These are phyloP conservation scores for Drosophila erecta DNA, from an alignment of 1,140 invertebrate genomes.

Conservation along the genomic window DNA sequence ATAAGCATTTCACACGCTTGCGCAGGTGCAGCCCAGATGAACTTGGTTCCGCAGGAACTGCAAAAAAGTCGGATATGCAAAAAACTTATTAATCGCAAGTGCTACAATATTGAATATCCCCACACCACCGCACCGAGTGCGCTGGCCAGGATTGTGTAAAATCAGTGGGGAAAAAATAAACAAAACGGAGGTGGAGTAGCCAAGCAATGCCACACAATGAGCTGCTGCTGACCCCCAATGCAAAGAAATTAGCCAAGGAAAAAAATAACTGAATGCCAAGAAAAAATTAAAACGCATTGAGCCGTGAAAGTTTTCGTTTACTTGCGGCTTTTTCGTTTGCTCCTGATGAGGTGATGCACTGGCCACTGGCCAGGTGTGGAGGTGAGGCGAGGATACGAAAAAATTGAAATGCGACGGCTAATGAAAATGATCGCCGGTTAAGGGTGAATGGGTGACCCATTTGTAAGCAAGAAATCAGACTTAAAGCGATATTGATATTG, in stretches of 20 bases:
- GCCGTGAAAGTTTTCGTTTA: conserved; percentile 73
- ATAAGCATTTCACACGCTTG: conserved; percentile 63
- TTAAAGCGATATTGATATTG: background rate
- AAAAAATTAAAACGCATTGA: conserved; percentile 80
- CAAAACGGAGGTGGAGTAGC: conserved; percentile 24
- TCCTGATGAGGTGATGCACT: conserved; percentile 14
- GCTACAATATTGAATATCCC: conserved; percentile 72
- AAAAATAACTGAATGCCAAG: conserved; percentile 47
- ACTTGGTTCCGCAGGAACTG: conserved; percentile 79
- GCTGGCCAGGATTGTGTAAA: conserved; percentile 55
- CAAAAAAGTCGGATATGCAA: conserved; percentile 56
- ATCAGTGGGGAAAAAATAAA: conserved; percentile 60
- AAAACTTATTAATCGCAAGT: conserved; percentile 46
- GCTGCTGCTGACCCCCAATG: conserved; percentile 15
- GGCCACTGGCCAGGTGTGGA: conserved; percentile 16
- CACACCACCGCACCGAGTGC: conserved; percentile 40
- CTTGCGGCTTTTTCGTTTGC: conserved; percentile 75
- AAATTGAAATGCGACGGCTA: conserved; percentile 16
- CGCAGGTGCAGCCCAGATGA: conserved; percentile 61
- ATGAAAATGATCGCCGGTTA: conserved; percentile 27
- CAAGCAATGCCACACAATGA: conserved; percentile 34
- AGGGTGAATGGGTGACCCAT: background rate
- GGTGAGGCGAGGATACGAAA: background rate
- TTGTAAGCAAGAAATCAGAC: background rate
- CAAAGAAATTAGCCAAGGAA: conserved; percentile 50